These are phyloP conservation scores for Hippotragus niger DNA, from an alignment of 2,113 vertebrate genomes.

Conservation along the genomic window DNA sequence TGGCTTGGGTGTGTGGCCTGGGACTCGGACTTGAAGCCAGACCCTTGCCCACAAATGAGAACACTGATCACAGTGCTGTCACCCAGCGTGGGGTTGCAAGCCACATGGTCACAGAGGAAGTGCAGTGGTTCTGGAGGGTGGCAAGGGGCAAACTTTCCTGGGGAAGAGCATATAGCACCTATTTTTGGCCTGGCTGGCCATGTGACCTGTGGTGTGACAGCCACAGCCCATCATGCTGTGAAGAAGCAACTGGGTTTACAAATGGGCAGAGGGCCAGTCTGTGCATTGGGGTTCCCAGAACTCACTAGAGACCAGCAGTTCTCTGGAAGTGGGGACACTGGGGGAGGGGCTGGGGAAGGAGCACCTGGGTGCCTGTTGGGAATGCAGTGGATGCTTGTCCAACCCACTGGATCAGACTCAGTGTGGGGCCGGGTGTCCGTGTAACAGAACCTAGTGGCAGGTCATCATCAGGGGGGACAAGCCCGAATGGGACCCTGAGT, in stretches of 20 bases:
- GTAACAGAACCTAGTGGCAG: not conserved
- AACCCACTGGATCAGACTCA: not conserved
- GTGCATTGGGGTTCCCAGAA: not conserved
- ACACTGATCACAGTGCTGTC: accelerated
- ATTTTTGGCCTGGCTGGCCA: not conserved
- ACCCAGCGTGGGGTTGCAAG: accelerated
- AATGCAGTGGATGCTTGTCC: not conserved
- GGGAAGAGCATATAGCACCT: accelerated
- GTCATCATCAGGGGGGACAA: not conserved
- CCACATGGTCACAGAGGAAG: not conserved
- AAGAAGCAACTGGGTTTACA: not conserved
- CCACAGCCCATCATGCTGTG: accelerated
- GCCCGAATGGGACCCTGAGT: not conserved
- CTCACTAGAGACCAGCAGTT: not conserved
- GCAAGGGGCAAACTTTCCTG: not conserved
- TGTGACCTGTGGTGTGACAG: not conserved
- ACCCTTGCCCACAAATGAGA: accelerated
- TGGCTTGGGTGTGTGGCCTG: too few relatives aligned
- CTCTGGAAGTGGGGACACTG: not conserved
- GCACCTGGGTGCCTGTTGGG: too few relatives aligned
- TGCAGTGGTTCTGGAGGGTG: accelerated
- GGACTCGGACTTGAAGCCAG: not conserved
- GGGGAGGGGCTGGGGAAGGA: accelerated
- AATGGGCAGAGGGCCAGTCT: not conserved
- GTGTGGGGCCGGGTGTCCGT: not conserved